phyloP scores from a whole-genome alignment of 2,888 invertebrate genomes.

The Argynnis bischoffii region DNA sequence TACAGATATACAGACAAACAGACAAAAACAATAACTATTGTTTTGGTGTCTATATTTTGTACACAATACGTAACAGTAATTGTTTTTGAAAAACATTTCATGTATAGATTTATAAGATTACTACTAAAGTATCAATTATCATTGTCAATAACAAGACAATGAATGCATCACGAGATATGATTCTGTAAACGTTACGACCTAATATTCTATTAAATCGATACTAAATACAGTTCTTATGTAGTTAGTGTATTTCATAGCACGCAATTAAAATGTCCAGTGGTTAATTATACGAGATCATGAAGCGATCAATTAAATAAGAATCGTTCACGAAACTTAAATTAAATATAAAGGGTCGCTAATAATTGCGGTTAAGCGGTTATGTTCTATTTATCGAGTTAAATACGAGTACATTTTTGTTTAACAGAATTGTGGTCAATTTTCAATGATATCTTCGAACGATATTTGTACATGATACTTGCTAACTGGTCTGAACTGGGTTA shows the following conservation, averaged over 20 bases:
- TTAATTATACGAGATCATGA: constrained; percentile 19
- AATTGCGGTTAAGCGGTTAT: constrained; percentile 19
- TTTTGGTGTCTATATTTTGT: neutral
- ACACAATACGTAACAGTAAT: no score
- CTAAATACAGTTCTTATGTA: constrained; percentile 1
- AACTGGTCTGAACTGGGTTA: neutral
- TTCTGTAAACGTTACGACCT: constrained; percentile 5
- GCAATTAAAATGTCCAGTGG: constrained; percentile 26
- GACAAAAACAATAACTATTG: no score
- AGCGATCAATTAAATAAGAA: constrained; percentile 5
- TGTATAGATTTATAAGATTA: neutral
- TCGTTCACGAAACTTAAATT: constrained; percentile 15
- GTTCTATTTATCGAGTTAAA: constrained; percentile 20
- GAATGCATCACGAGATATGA: neutral
- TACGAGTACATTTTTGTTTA: constrained; percentile 1
- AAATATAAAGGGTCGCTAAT: constrained; percentile 2
- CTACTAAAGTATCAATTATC: neutral
- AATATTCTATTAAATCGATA: constrained; percentile 6
- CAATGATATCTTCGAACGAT: constrained; percentile 9
- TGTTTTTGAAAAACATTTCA: no score
- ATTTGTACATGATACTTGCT: constrained; percentile 1
- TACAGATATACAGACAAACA: no score
- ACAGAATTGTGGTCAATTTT: constrained; percentile 5
- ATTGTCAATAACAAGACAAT: neutral
- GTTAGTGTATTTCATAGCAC: constrained; percentile 19